phyloP scores from a whole-genome alignment of 2,113 vertebrate species.

The Salvelinus alpinus region DNA sequence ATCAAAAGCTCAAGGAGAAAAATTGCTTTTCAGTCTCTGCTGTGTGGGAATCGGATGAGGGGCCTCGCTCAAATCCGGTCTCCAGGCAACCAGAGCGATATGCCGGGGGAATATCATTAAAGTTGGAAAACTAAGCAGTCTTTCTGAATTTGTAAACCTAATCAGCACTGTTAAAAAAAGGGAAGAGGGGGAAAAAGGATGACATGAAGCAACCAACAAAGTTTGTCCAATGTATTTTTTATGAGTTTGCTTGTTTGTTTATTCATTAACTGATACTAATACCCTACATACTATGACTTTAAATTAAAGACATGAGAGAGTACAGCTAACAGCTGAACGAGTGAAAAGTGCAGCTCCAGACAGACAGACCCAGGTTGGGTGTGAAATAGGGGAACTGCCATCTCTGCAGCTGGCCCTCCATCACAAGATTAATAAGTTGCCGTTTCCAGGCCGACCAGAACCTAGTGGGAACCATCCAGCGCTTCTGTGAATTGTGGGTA shows the following conservation, averaged over 20 bases:
- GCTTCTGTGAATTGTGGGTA: conserved; percentile 71
- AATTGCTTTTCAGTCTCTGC: conserved; percentile 96
- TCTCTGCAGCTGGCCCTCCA: conserved; percentile 96
- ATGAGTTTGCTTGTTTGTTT: conserved; percentile 5
- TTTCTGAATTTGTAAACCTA: conserved; percentile 90
- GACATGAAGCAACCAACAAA: conserved; percentile 2
- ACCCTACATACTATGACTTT: not conserved
- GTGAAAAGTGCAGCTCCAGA: conserved; percentile 74
- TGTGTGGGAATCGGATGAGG: conserved; percentile 99
- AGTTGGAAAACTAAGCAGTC: conserved; percentile 88
- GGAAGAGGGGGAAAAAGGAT: not conserved
- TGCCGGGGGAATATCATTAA: conserved; percentile 99
- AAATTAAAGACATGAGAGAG: not conserved
- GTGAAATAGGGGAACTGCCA: conserved; percentile 91
- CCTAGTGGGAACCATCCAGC: conserved; percentile 98
- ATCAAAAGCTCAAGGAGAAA: conserved; percentile 97
- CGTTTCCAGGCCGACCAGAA: conserved; percentile 99
- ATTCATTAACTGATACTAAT: not conserved
- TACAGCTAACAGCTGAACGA: conserved; percentile 38
- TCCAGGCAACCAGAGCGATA: conserved; percentile 97
- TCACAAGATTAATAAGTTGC: conserved; percentile 99
- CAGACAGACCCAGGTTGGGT: conserved; percentile 79
- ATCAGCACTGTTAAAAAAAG: conserved; percentile 68
- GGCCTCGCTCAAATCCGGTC: conserved; percentile 98
- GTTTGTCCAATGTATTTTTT: conserved; percentile 1